Percentiles rank a stretch among this genome's conserved stretches.
These are phyloP conservation scores for Perccottus glenii DNA, from an alignment of 2,113 vertebrate species.

Conservation along the genomic window DNA sequence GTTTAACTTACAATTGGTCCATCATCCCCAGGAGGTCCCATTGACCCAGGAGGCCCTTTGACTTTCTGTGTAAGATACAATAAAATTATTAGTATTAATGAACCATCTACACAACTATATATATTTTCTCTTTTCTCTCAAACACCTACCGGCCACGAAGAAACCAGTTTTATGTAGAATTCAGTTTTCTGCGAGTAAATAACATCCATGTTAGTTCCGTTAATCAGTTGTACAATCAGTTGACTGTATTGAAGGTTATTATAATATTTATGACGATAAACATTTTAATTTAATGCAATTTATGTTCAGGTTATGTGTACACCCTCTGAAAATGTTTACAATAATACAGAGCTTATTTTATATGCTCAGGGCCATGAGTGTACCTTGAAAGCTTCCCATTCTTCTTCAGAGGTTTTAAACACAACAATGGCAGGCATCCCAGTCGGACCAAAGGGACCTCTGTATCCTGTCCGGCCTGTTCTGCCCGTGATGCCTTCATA, in stretches of 20 bases:
- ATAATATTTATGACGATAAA: too few species aligned
- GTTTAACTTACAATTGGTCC: slow-evolving; percentile 72
- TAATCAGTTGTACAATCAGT: too few species aligned
- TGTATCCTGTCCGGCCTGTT: slow-evolving; percentile 73
- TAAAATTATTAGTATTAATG: not conserved
- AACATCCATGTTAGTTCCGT: not conserved
- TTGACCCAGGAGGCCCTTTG: slow-evolving; percentile 67
- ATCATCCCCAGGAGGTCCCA: slow-evolving; percentile 69
- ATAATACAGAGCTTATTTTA: too few species aligned
- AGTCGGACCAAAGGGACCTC: slow-evolving; percentile 71
- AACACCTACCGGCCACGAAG: slow-evolving; percentile 76
- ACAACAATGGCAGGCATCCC: slow-evolving; percentile 78
- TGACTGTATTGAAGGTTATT: not conserved
- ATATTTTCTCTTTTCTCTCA: not conserved
- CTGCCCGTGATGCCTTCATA: slow-evolving; percentile 75
- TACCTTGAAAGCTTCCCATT: slow-evolving; percentile 80
- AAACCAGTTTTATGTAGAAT: slow-evolving; percentile 75
- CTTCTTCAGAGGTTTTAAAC: slow-evolving; percentile 77
- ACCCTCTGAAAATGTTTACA: too few species aligned
- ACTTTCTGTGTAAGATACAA: slow-evolving; percentile 59
- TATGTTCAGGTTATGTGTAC: too few species aligned
- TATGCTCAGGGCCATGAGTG: not conserved
- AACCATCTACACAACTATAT: not conserved
- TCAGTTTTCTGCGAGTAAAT: slow-evolving; percentile 73
- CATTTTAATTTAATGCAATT: too few species aligned